phyloP scores from a whole-genome alignment of 2,797 vertebrate genomes.

The Chaunax sp. region DNA sequence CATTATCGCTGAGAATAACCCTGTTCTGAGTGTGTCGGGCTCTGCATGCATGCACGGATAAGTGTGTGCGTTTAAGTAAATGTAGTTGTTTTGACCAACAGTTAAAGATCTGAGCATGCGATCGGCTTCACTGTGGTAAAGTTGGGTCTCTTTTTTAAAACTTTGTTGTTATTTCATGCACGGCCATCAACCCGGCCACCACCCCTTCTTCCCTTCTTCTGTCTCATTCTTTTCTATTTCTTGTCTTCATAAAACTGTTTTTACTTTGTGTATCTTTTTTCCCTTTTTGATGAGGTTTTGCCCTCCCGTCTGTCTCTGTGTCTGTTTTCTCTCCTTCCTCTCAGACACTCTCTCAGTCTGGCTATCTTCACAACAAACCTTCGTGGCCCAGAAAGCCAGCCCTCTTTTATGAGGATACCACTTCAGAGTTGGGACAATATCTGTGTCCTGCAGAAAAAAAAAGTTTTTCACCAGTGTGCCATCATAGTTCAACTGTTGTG shows the following conservation, averaged over 20 bases:
- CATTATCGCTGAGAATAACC: slow-evolving; percentile 80
- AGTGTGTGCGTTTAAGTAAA: slow-evolving; percentile 38
- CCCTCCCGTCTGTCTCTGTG: slow-evolving; percentile 43
- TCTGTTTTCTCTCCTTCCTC: slow-evolving; percentile 39
- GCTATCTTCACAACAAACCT: slow-evolving; percentile 52
- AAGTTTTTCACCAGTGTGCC: slow-evolving; percentile 29
- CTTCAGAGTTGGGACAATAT: slow-evolving; percentile 27
- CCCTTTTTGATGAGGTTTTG: slow-evolving; percentile 74
- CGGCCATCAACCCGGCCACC: slow-evolving; percentile 58
- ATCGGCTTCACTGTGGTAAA: slow-evolving; percentile 70
- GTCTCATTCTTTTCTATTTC: slow-evolving; percentile 62
- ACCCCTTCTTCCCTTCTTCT: slow-evolving; percentile 50
- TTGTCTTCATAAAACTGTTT: slow-evolving; percentile 77
- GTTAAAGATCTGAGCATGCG: slow-evolving; percentile 74
- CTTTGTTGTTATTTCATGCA: slow-evolving; percentile 65
- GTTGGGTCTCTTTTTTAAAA: slow-evolving; percentile 48
- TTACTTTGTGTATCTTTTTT: slow-evolving; percentile 70
- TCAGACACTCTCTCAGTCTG: slow-evolving; percentile 32
- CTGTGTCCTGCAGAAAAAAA: slow-evolving; percentile 28
- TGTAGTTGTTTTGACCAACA: slow-evolving; percentile 71
- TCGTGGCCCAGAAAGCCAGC: slow-evolving; percentile 52
- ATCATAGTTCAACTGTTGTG: slow-evolving; percentile 7
- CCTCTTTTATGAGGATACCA: slow-evolving; percentile 58
- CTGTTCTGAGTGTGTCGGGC: slow-evolving; percentile 34
- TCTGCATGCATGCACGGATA: slow-evolving; percentile 35